Conservation (phyloP, 2,113 vertebrate species). For the Orcinus orca region DNA sequence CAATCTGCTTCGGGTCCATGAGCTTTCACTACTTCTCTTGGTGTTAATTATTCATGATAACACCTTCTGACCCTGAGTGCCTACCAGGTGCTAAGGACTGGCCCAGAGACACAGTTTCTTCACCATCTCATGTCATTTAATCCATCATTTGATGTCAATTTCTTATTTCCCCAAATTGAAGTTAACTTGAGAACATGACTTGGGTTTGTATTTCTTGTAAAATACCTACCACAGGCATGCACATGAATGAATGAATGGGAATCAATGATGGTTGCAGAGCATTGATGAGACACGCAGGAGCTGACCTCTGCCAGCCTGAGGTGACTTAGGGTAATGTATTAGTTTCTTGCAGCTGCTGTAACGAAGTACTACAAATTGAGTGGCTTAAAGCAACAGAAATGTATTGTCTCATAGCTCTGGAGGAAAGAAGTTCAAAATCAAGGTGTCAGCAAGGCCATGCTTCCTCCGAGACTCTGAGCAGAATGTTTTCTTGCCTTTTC, state of each 20-base stretch:
- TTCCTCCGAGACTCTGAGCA: background rate
- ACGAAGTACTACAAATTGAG: background rate
- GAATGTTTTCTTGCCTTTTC: background rate
- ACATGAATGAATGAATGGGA: background rate
- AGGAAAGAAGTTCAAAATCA: background rate
- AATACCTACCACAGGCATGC: background rate
- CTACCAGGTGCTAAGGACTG: background rate
- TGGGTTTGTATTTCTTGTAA: background rate
- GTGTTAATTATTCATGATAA: background rate
- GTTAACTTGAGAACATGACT: background rate
- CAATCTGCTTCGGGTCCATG: background rate
- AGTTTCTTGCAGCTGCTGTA: background rate
- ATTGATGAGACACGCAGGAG: background rate
- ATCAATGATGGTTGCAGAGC: background rate
- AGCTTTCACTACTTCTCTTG: accelerated
- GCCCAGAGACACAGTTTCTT: background rate
- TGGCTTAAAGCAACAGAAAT: background rate
- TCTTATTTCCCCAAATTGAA: background rate
- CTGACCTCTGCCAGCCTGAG: background rate
- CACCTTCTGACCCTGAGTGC: background rate
- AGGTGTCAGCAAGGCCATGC: background rate
- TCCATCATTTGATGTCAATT: background rate
- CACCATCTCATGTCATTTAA: background rate
- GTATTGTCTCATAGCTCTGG: background rate
- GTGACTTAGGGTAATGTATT: background rate